Percentiles rank a stretch among this genome's conserved stretches.
These are phyloP conservation scores for Eleginops maclovinus DNA, from an alignment of 2,113 vertebrate species.

Conservation along the genomic window DNA sequence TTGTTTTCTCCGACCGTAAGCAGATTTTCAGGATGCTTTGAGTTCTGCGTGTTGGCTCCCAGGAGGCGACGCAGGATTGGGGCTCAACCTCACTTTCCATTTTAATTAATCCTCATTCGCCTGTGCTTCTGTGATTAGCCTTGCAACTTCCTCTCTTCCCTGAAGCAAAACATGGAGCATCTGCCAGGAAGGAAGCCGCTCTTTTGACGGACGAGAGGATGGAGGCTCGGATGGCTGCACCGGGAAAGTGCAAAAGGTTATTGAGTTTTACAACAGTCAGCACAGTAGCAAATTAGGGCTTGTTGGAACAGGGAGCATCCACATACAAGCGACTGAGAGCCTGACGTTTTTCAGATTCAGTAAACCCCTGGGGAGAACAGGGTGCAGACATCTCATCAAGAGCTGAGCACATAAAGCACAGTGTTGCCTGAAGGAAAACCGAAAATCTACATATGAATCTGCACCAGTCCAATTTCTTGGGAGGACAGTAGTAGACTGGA, in stretches of 20 bases:
- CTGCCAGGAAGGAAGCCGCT: slow-evolving; percentile 36
- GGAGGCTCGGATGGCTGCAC: slow-evolving; percentile 2
- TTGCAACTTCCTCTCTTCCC: slow-evolving; percentile 45
- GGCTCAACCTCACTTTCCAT: slow-evolving; percentile 61
- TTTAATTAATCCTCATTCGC: slow-evolving; percentile 69
- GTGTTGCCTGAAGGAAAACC: slow-evolving; percentile 22
- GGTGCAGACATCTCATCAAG: slow-evolving; percentile 13
- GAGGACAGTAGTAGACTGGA: background rate
- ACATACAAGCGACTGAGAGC: background rate
- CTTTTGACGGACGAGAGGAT: slow-evolving; percentile 13
- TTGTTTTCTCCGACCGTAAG: slow-evolving; percentile 46
- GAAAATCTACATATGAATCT: slow-evolving; percentile 31
- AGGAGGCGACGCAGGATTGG: slow-evolving; percentile 39
- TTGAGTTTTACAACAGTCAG: slow-evolving; percentile 24
- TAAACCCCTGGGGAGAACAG: background rate
- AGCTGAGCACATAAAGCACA: background rate
- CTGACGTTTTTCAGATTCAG: background rate
- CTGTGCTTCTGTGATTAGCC: slow-evolving; percentile 54
- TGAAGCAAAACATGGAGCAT: slow-evolving; percentile 43
- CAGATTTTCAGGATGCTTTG: slow-evolving; percentile 60
- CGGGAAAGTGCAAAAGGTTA: slow-evolving; percentile 40
- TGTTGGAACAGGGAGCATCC: too few species aligned
- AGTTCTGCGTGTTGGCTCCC: slow-evolving; percentile 48
- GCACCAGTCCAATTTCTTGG: slow-evolving; percentile 19
- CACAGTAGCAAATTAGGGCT: background rate